These are phyloP conservation scores for Rutilus rutilus DNA, from an alignment of 2,113 vertebrate species.

Conservation along the genomic window DNA sequence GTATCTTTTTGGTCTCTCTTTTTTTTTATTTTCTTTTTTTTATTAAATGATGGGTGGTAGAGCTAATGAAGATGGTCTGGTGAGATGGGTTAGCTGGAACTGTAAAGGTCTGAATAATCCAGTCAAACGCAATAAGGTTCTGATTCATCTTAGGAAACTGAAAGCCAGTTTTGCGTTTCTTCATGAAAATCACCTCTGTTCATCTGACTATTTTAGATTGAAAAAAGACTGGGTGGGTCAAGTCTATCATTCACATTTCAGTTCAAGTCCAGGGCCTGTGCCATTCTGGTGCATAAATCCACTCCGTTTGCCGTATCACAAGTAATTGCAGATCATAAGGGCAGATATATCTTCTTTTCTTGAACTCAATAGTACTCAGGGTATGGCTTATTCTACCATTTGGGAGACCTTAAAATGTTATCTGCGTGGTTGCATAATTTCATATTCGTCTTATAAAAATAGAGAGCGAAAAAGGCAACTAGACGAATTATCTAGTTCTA, in stretches of 20 bases:
- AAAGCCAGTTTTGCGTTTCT: background rate
- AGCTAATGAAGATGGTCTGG: background rate
- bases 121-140: background rate
- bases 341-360: background rate
- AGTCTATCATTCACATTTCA: background rate
- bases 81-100: conserved; percentile 1
- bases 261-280: background rate
- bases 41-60: too few species aligned
- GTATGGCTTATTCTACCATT: background rate
- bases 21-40: background rate
- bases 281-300: background rate
- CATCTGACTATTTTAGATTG: background rate
- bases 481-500: background rate
- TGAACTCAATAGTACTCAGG: background rate
- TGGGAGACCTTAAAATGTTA: background rate
- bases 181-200: background rate
- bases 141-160: background rate
- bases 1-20: background rate
- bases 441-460: background rate
- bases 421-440: background rate
- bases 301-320: background rate
- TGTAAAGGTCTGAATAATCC: conserved; percentile 8
- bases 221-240: conserved; percentile 3
- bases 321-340: background rate
- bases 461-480: background rate